Percentiles rank a stretch among this genome's conserved stretches.
These are phyloP conservation scores for Myanophis thanlyinensis DNA, from an alignment of 2,113 vertebrate species.

Conservation along the genomic window DNA sequence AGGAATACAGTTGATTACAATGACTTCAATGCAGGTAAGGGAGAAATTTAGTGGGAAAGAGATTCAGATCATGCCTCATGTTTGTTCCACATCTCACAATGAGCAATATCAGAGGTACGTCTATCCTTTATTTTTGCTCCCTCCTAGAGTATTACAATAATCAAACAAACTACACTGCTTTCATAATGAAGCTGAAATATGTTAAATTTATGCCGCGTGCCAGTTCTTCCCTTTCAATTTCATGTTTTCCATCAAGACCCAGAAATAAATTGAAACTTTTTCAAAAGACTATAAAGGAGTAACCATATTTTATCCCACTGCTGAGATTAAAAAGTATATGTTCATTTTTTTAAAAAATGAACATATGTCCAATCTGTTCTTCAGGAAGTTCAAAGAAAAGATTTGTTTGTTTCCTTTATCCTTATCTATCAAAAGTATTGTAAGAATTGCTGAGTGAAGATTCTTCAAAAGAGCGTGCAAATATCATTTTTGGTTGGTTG, in stretches of 20 bases:
- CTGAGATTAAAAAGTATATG: constrained; percentile 12
- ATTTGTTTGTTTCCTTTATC: not conserved
- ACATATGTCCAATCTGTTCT: constrained; percentile 26
- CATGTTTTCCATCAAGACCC: not conserved
- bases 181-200: not conserved
- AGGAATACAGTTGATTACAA: not conserved
- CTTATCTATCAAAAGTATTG: not conserved
- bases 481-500: not conserved
- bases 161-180: rapidly evolving
- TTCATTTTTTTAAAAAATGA: constrained; percentile 7
- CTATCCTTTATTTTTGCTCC: constrained; percentile 5
- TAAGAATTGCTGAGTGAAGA: not conserved
- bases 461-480: not conserved
- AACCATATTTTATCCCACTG: not conserved
- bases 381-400: constrained; percentile 4
- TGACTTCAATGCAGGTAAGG: not conserved
- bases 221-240: not conserved
- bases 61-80: not conserved
- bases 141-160: constrained; percentile 22
- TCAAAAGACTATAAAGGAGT: not conserved
- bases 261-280: not conserved
- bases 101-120: not conserved
- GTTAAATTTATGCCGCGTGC: too few relatives aligned
- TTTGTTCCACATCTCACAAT: not conserved
- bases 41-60: not conserved